phyloP scores from a whole-genome alignment of 2,888 invertebrate species.

The Bombylius discolor region DNA sequence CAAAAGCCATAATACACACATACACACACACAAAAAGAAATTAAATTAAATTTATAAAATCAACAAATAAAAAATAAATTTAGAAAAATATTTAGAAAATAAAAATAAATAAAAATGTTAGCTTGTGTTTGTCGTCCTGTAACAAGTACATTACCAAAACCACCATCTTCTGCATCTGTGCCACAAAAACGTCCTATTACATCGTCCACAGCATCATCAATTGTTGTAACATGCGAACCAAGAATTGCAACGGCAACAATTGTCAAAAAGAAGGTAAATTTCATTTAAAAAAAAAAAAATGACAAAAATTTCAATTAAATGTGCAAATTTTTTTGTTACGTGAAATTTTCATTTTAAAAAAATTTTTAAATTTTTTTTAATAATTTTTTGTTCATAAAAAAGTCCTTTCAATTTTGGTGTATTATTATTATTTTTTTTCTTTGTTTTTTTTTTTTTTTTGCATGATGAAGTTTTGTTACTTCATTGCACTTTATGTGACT shows the following conservation, averaged over 20 bases:
- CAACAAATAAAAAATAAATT: too few relatives aligned
- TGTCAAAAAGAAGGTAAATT: slow-evolving; percentile 18
- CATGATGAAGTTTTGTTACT: too few relatives aligned
- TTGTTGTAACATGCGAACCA: slow-evolving; percentile 35
- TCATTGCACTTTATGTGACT: too few relatives aligned
- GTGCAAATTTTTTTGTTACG: neutral
- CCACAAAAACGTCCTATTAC: slow-evolving; percentile 21
- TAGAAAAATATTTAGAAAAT: neutral
- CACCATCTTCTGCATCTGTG: slow-evolving; percentile 28
- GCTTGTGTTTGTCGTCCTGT: slow-evolving; percentile 38
- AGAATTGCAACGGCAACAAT: slow-evolving; percentile 22
- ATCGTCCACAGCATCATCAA: neutral
- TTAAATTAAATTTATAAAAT: too few relatives aligned
- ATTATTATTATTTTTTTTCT: too few relatives aligned
- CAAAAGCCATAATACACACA: too few relatives aligned
- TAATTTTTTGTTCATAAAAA: too few relatives aligned
- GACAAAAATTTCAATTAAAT: too few relatives aligned
- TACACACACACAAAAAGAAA: too few relatives aligned
- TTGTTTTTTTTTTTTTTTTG: too few relatives aligned
- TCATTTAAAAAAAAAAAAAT: neutral
- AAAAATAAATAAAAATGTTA: slow-evolving; percentile 23
- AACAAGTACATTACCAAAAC: slow-evolving; percentile 35
- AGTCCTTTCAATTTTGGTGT: too few relatives aligned
- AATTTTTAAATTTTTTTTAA: too few relatives aligned
- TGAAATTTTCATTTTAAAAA: neutral